Conservation (phyloP, 2,797 vertebrate genomes). For the Onychomys torridus region DNA sequence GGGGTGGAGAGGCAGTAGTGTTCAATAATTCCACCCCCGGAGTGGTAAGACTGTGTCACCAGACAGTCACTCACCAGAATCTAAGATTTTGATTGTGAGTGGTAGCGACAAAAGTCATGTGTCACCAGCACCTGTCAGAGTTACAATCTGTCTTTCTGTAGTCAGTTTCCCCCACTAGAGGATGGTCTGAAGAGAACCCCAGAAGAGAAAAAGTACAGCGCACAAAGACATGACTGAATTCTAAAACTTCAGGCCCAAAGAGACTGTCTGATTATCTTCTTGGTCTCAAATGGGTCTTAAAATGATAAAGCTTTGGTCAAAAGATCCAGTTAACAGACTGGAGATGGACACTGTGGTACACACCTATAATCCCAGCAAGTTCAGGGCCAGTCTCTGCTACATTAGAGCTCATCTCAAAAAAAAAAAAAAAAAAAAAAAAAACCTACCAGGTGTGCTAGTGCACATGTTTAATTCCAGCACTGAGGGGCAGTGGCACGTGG, state of each 20-base stretch:
- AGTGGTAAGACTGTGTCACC: background rate
- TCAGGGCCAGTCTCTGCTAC: background rate
- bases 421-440: background rate
- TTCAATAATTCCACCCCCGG: background rate
- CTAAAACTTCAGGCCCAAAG: background rate
- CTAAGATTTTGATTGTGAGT: background rate
- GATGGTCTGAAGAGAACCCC: background rate
- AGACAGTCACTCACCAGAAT: background rate
- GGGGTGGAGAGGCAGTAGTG: background rate
- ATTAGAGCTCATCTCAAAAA: background rate
- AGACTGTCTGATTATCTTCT: background rate
- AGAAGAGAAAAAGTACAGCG: background rate
- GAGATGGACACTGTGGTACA: too few species aligned
- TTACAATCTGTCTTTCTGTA: background rate
- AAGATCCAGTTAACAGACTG: background rate
- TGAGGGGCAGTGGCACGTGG: background rate
- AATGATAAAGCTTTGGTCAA: background rate
- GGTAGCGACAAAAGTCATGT: background rate
- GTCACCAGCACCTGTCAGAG: background rate
- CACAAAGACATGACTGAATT: background rate
- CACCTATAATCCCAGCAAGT: background rate
- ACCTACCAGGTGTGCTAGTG: background rate
- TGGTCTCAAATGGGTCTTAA: background rate
- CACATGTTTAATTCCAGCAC: background rate
- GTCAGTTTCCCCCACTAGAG: background rate